These are phyloP conservation scores for Agrilus cyanescens DNA, from an alignment of 2,888 invertebrate genomes.

Conservation along the genomic window DNA sequence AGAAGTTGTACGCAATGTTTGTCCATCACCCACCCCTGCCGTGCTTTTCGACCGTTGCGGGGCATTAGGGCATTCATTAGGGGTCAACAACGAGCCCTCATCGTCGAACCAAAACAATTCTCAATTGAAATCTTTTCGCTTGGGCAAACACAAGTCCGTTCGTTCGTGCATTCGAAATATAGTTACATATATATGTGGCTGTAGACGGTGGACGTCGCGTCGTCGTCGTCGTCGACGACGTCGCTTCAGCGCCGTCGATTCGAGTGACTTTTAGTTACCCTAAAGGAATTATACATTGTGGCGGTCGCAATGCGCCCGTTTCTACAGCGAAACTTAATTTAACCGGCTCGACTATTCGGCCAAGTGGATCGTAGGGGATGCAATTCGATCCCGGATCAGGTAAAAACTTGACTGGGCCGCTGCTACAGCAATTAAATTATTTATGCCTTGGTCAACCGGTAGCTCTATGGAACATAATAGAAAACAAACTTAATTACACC, in stretches of 20 bases:
- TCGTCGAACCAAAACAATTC: no score
- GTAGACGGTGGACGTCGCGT: no score
- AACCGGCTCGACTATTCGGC: slow-evolving; percentile 26
- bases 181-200: no score
- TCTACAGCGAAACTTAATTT: slow-evolving; percentile 33
- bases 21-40: no score
- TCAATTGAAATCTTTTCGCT: no score
- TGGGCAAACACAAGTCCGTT: no score
- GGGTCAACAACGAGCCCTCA: no score
- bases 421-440: slow-evolving; percentile 33
- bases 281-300: slow-evolving; percentile 28
- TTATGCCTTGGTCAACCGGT: slow-evolving; percentile 30
- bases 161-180: no score
- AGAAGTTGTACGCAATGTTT: no score
- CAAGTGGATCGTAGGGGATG: slow-evolving; percentile 14
- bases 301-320: slow-evolving; percentile 25
- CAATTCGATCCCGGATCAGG: slow-evolving; percentile 12
- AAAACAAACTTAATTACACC: slow-evolving; percentile 39
- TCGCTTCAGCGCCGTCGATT: slow-evolving; percentile 16
- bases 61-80: no score
- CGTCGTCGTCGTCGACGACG: no score
- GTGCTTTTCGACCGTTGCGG: no score
- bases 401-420: slow-evolving; percentile 18
- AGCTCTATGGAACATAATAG: slow-evolving; percentile 37
- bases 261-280: slow-evolving; percentile 29